Evolutionary conservation across 2,113 vertebrate genomes (phyloP).

Genomic region (Capreolus pygargus): DNA sequence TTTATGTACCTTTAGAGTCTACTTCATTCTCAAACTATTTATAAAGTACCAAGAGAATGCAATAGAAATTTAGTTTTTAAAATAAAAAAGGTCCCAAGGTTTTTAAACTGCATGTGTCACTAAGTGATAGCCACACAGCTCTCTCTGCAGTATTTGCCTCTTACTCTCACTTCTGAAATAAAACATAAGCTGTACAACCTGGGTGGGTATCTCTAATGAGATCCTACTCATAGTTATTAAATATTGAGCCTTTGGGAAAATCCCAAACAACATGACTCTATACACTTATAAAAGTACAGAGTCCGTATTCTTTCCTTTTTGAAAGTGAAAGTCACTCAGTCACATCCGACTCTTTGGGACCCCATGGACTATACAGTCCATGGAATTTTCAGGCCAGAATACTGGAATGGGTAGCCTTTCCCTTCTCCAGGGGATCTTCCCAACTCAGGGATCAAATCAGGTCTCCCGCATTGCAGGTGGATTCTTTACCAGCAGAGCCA

Average conservation of each 20-base stretch:
- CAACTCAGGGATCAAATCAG: not conserved
- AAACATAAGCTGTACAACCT: not conserved
- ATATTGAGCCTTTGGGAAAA: not conserved
- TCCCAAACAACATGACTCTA: not conserved
- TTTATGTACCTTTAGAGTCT: conserved; percentile 19
- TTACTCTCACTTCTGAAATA: not conserved
- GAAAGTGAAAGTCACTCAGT: not conserved
- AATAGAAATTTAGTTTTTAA: not conserved
- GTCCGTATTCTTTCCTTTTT: not conserved
- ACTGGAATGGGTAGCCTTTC: not conserved
- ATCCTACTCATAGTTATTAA: not conserved
- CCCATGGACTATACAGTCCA: not conserved
- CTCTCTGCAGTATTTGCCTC: not conserved
- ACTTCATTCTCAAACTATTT: conserved; percentile 8
- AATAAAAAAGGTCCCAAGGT: not conserved
- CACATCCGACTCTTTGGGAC: not conserved
- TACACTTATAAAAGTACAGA: not conserved
- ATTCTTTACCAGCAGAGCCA: not conserved
- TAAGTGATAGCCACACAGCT: not conserved
- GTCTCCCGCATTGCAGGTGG: not conserved
- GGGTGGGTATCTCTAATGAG: not conserved
- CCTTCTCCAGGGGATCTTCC: not conserved
- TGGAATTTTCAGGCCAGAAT: not conserved
- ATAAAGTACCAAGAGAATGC: not conserved
- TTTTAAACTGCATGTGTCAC: not conserved